Conservation (phyloP, 2,113 vertebrate species). For the Tupaia tana region DNA sequence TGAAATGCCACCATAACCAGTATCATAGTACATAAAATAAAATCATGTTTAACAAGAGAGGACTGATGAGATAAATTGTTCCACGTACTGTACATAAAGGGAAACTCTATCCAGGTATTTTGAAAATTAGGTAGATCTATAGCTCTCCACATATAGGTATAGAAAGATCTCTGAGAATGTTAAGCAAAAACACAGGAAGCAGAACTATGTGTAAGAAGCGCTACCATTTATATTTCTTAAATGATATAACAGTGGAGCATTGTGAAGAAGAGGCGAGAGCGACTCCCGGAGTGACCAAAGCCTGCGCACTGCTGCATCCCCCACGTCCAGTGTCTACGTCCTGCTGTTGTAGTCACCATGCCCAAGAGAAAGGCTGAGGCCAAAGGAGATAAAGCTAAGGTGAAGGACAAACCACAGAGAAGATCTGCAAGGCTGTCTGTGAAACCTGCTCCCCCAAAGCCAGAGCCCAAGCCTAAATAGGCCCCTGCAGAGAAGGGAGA, state of each 20-base stretch:
- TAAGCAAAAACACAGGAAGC: conserved; percentile 1
- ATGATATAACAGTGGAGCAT: neutral
- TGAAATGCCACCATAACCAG: neutral
- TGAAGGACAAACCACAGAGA: too few relatives aligned
- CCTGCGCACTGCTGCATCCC: too few relatives aligned
- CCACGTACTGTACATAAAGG: neutral
- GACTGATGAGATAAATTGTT: neutral
- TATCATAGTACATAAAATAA: conserved; percentile 6
- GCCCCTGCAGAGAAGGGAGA: too few relatives aligned
- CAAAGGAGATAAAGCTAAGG: too few relatives aligned
- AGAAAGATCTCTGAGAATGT: neutral
- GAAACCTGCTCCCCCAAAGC: too few relatives aligned
- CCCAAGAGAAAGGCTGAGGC: too few relatives aligned
- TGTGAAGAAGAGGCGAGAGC: too few relatives aligned
- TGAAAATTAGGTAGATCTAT: neutral
- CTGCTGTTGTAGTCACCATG: too few relatives aligned
- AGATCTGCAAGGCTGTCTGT: too few relatives aligned
- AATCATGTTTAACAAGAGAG: neutral
- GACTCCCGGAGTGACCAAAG: too few relatives aligned
- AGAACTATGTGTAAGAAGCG: neutral
- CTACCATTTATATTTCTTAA: conserved; percentile 7
- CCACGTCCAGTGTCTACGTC: too few relatives aligned
- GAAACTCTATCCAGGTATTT: neutral
- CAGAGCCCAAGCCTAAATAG: too few relatives aligned
- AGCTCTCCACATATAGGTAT: neutral